Evolutionary conservation across 2,888 invertebrate species (phyloP).

Genomic region (Lasius fuliginosus): DNA sequence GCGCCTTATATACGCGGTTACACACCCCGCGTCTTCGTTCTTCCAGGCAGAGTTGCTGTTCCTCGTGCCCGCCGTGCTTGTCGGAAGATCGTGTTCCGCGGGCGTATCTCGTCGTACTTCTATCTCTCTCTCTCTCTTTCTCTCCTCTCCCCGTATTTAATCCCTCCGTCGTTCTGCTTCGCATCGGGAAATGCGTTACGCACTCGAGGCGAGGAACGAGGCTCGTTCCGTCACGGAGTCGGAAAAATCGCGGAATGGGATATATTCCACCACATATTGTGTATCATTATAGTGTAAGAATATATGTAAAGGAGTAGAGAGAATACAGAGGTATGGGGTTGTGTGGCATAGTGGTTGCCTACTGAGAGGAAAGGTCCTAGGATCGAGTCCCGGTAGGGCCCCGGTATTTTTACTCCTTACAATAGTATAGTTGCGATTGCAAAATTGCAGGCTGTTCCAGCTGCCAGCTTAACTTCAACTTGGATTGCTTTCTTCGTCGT

Average conservation of each 20-base stretch:
- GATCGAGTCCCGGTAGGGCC: no score
- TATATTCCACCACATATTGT: not conserved
- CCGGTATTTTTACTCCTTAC: no score
- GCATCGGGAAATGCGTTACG: constrained; percentile 23
- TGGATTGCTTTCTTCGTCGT: not conserved
- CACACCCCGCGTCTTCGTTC: not conserved
- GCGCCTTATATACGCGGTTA: constrained; percentile 1
- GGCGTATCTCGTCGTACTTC: constrained; percentile 5
- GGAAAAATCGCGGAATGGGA: constrained; percentile 18
- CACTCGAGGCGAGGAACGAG: constrained; percentile 24
- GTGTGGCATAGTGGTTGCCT: no score
- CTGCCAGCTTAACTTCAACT: not conserved
- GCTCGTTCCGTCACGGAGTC: constrained; percentile 16
- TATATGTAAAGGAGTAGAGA: no score
- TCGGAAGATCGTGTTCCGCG: constrained; percentile 15
- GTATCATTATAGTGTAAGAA: not conserved
- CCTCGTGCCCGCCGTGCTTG: not conserved
- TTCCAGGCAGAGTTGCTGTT: not conserved
- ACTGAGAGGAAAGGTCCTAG: no score
- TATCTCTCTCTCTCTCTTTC: not conserved
- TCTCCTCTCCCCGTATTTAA: not conserved
- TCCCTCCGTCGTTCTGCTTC: constrained; percentile 15
- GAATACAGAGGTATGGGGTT: no score
- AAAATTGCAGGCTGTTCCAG: not conserved
- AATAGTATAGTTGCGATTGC: constrained; percentile 17